Conservation (phyloP, 2,888 invertebrate species). For the Chloroclystis v-ata region DNA sequence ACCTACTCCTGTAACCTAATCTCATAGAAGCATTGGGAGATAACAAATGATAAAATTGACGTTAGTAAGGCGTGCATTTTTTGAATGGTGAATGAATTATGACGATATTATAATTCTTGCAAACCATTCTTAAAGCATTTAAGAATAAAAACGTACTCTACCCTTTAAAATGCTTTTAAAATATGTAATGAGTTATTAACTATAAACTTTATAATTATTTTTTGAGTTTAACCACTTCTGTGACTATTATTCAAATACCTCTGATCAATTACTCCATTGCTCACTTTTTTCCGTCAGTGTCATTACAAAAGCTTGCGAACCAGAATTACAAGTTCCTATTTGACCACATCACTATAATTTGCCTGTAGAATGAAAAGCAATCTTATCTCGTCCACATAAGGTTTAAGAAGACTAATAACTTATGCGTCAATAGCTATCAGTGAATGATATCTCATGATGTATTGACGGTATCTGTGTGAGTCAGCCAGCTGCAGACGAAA, state of each 20-base stretch:
- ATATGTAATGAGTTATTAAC: slow-evolving; percentile 8
- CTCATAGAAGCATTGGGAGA: too few relatives aligned
- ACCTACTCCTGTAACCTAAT: too few relatives aligned
- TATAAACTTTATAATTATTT: slow-evolving; percentile 8
- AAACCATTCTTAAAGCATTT: too few relatives aligned
- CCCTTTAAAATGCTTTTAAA: neutral
- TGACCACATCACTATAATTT: slow-evolving; percentile 2
- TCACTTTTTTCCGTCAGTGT: slow-evolving; percentile 30
- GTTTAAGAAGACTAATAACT: neutral
- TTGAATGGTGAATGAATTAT: too few relatives aligned
- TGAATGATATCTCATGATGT: too few relatives aligned
- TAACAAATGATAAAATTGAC: too few relatives aligned
- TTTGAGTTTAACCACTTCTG: slow-evolving; percentile 5
- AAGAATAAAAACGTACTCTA: too few relatives aligned
- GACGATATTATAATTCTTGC: too few relatives aligned
- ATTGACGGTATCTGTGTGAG: neutral
- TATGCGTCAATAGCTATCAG: too few relatives aligned
- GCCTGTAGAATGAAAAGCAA: neutral
- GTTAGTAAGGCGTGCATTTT: too few relatives aligned
- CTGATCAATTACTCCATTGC: slow-evolving; percentile 16
- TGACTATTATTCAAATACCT: slow-evolving; percentile 16
- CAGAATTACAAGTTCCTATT: slow-evolving; percentile 50
- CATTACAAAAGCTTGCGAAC: slow-evolving; percentile 36
- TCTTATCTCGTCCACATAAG: neutral
- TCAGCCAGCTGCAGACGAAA: slow-evolving; percentile 22